A percentile compares a stretch with the other conserved stretches of the same genome.
Evolutionary conservation across 2,888 invertebrate species (phyloP).

Genomic region (Cryptocephalus moraei): DNA sequence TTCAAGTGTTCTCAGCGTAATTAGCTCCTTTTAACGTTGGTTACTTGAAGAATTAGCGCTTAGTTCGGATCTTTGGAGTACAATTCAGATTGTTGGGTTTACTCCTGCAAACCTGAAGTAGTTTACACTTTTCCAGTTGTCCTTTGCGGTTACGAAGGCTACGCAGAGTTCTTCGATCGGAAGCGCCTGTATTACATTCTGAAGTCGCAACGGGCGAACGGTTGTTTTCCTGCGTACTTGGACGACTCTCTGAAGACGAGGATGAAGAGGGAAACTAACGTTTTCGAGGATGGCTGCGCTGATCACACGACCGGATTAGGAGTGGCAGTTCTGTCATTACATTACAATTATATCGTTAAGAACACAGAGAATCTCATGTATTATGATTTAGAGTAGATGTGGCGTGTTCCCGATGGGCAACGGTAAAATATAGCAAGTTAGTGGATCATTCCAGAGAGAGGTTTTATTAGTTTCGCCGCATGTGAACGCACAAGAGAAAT

Average conservation of each 20-base stretch:
- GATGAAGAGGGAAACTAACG: conserved; percentile 16
- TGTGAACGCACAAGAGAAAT: too few species aligned
- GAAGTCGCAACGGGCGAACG: conserved; percentile 18
- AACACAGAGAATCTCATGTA: conserved; percentile 3
- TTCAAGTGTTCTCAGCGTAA: too few species aligned
- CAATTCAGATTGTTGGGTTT: too few species aligned
- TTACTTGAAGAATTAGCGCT: too few species aligned
- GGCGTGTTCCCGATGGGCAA: neutral
- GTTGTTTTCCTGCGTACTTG: conserved; percentile 20
- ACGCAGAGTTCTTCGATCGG: conserved; percentile 19
- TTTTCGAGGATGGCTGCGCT: conserved; percentile 23
- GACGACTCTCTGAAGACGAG: conserved; percentile 14
- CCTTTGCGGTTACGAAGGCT: conserved; percentile 27
- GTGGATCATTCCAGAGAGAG: too few species aligned
- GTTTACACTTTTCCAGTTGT: conserved; percentile 17
- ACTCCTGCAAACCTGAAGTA: too few species aligned
- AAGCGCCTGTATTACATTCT: conserved; percentile 21
- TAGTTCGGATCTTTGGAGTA: too few species aligned
- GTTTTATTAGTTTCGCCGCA: too few species aligned
- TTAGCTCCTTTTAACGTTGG: too few species aligned
- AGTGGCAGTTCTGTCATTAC: conserved; percentile 20
- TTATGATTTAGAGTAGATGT: neutral
- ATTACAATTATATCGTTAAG: conserved; percentile 22
- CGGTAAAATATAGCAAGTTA: too few species aligned
- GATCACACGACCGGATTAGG: conserved; percentile 27